Evolutionary conservation across 1,140 invertebrate species (phyloP), one percentile per base, ranked within the genome.

Genomic region (Solenopsis fugax): DNA sequence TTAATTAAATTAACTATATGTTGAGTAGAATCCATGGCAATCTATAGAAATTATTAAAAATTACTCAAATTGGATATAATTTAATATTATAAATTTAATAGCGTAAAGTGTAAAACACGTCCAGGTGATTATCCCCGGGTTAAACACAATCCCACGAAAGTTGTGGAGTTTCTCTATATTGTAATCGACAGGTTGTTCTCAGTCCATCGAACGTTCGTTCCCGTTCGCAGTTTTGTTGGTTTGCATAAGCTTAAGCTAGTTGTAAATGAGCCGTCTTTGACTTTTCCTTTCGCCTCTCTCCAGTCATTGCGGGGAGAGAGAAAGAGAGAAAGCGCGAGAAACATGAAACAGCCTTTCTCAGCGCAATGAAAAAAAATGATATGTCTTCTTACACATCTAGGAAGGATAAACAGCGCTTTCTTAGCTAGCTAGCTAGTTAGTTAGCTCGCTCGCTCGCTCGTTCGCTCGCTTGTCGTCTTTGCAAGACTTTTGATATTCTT

Each of bases 381-480:
- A 94, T 93, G 92, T 94, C 78, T 92, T 91, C 77, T 93, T 91
- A 93, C 60, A 67, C 72, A 87, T 88, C 90, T 88, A 88, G 58
- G 88, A 90, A 91, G 87, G 71, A 91, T 89, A 80, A 88, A 92
- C 88, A 87, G 73, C 58, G 50, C 29, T 58, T 65, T 54, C 45
- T 29, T 86, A 52, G 60, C 52, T 10, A 18, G 4, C 41, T 29
- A 29, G 29, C 2, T 29, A 29, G 29, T 2, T 29, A 29, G 29
- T 29, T 56, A 48, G 54, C 12, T 56, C 18, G 12, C 54, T 60
- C 52, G 72, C n/a, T 34, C 21, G 13, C 56, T 71, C 67, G 58
- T 12, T 37, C 34, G 18, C 56, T 72, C 58, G 58, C 6, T 62
- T 16, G 10, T 64, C 64, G 58, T 24, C 56, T 52, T 52, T 29